Evolutionary conservation across 1,140 invertebrate species (phyloP).

Genomic region (Scylla paramamosain): DNA sequence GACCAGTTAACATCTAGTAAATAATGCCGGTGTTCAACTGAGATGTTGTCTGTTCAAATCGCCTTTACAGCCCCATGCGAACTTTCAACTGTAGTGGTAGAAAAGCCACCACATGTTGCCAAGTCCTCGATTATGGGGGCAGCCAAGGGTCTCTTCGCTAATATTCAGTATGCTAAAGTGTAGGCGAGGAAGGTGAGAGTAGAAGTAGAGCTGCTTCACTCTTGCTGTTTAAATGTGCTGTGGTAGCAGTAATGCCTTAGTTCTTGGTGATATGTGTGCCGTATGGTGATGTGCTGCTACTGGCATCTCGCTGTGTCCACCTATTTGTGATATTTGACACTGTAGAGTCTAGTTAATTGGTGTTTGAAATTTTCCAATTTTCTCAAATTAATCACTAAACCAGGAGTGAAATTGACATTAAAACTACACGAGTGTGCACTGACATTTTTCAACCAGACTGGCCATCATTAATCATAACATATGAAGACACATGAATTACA

Average conservation of each 20-base stretch:
- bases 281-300: constrained; percentile 28
- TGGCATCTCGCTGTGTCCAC: constrained; percentile 41
- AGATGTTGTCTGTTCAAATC: constrained; percentile 56
- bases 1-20: constrained; percentile 38
- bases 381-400: constrained; percentile 58
- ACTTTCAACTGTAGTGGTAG: constrained; percentile 75
- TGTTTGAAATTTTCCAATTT: constrained; percentile 47
- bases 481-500: not conserved
- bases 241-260: constrained; percentile 69
- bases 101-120: constrained; percentile 71
- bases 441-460: constrained; percentile 28
- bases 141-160: constrained; percentile 76
- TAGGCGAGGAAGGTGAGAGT: constrained; percentile 73
- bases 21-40: constrained; percentile 44
- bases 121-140: constrained; percentile 74
- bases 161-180: constrained; percentile 77
- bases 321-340: constrained; percentile 52
- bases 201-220: constrained; percentile 70
- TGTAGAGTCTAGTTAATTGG: constrained; percentile 63
- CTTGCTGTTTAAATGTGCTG: constrained; percentile 70
- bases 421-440: constrained; percentile 33
- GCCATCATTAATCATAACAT: constrained; percentile 29
- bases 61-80: constrained; percentile 73
- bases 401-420: constrained; percentile 2
- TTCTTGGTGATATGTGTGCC: constrained; percentile 53